Percentiles rank a stretch among this genome's conserved stretches.
Evolutionary conservation across 2,797 vertebrate genomes (phyloP).

Genomic region (Tokudaia tokunoshimensis): DNA sequence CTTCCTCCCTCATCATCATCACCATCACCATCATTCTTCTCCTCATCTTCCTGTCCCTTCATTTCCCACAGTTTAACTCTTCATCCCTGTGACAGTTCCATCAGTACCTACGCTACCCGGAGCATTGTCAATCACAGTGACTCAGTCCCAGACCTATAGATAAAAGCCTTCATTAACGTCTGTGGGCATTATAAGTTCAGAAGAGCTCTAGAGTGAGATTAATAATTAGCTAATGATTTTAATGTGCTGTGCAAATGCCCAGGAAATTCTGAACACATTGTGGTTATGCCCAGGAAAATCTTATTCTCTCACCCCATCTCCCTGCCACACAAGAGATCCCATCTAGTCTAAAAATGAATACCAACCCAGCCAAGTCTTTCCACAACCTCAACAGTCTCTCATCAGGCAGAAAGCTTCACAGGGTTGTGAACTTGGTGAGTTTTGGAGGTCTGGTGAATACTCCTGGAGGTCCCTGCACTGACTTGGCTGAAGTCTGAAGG

Average conservation of each 20-base stretch:
- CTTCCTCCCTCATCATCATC: fast-evolving
- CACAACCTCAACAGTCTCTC: not conserved
- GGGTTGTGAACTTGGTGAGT: not conserved
- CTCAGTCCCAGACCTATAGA: slow-evolving; percentile 58
- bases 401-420: not conserved
- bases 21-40: not conserved
- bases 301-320: slow-evolving; percentile 28
- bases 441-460: not conserved
- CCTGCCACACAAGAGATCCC: slow-evolving; percentile 13
- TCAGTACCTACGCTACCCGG: not conserved
- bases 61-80: slow-evolving; percentile 38
- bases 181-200: not conserved
- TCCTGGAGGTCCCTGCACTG: not conserved
- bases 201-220: slow-evolving; percentile 71
- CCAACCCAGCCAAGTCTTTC: slow-evolving; percentile 13
- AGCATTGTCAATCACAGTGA: slow-evolving; percentile 61
- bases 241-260: slow-evolving; percentile 45
- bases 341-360: slow-evolving; percentile 62
- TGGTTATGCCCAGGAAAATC: slow-evolving; percentile 18
- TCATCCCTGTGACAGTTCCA: not conserved
- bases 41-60: not conserved
- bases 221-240: slow-evolving; percentile 76
- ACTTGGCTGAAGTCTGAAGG: slow-evolving; percentile 9
- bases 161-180: slow-evolving; percentile 76
- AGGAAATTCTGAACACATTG: slow-evolving; percentile 2